A percentile compares a stretch with the other conserved stretches of the same genome.
Conservation (phyloP, 2,113 vertebrate genomes). For the Saccopteryx bilineata region DNA sequence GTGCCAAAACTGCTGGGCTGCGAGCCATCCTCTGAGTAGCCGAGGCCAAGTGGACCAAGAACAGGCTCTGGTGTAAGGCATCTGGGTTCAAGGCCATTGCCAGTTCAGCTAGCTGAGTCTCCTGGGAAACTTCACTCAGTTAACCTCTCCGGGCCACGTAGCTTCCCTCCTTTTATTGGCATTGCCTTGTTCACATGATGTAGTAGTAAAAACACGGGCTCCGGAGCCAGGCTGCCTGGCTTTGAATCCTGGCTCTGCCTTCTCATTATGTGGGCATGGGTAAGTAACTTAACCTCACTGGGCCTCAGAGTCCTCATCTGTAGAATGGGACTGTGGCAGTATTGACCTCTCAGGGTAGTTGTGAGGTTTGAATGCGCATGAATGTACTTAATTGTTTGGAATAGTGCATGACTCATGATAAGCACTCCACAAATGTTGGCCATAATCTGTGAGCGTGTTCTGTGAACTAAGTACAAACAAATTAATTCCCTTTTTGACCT, state of each 20-base stretch:
- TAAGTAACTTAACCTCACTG: background rate
- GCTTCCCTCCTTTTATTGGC: background rate
- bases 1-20: background rate
- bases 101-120: background rate
- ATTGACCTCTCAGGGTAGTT: background rate
- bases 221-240: background rate
- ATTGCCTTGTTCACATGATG: background rate
- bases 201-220: background rate
- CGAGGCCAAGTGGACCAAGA: background rate
- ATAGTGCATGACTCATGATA: background rate
- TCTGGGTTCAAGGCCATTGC: constrained; percentile 23
- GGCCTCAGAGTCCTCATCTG: background rate
- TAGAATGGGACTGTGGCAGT: background rate
- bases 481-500: constrained; percentile 12
- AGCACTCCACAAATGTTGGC: background rate
- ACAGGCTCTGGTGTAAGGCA: constrained; percentile 28
- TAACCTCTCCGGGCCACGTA: background rate
- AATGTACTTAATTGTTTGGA: background rate
- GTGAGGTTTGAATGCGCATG: background rate
- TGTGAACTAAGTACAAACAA: constrained; percentile 21
- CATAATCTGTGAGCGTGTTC: background rate
- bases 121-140: background rate
- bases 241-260: constrained; percentile 25
- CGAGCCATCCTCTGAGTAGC: background rate
- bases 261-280: background rate